Evolutionary conservation across 2,888 invertebrate species (phyloP).

Genomic region (Macrosiphum euphorbiae): DNA sequence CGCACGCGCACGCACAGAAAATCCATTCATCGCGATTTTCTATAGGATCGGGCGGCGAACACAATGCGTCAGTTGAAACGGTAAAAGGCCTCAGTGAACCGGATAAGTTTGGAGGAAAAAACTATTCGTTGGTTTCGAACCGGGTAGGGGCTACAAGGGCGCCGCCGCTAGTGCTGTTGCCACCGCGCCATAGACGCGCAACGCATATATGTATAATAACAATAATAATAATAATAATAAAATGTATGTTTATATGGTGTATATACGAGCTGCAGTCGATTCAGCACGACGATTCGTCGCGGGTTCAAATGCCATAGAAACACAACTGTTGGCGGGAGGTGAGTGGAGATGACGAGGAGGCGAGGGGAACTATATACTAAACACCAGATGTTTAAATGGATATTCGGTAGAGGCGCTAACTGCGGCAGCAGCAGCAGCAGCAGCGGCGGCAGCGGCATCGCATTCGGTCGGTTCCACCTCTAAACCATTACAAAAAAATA

Average conservation of each 20-base stretch:
- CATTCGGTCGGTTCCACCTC: constrained; percentile 43
- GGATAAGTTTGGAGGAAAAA: constrained; percentile 52
- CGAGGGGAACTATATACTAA: background rate
- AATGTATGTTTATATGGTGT: background rate
- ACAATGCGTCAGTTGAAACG: constrained; percentile 54
- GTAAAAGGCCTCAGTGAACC: constrained; percentile 64
- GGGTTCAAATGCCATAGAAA: constrained; percentile 54
- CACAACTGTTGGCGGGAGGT: background rate
- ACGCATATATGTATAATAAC: background rate
- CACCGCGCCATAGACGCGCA: background rate
- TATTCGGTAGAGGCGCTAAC: constrained; percentile 21
- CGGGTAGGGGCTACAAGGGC: constrained; percentile 24
- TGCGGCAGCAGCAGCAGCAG: background rate
- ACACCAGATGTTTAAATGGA: constrained; percentile 53
- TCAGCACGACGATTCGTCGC: constrained; percentile 43
- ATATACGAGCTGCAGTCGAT: constrained; percentile 26
- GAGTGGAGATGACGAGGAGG: background rate
- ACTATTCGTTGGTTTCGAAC: constrained; percentile 32
- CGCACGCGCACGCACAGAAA: constrained; percentile 25
- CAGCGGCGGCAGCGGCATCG: too few relatives aligned
- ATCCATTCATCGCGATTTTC: constrained; percentile 46
- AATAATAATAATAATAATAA: background rate
- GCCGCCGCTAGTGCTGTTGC: background rate
- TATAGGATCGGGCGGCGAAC: constrained; percentile 31
- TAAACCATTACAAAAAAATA: background rate